Conservation (phyloP, 2,888 invertebrate genomes). For the Pollenia amentaria region DNA sequence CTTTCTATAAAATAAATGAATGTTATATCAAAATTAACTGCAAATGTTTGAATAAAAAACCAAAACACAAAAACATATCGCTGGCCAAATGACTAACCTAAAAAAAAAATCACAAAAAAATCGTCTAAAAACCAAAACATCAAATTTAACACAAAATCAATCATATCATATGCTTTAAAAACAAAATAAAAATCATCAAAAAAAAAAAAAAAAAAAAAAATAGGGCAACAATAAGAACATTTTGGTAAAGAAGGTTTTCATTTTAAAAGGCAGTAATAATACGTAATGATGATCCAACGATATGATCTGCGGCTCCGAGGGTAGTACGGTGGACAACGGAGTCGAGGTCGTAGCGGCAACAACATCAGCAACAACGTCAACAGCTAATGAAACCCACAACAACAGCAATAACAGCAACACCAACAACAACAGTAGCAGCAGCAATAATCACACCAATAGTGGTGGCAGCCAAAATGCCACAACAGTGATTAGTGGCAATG, state of each 20-base stretch:
- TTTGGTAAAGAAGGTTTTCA: constrained; percentile 85
- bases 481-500: constrained; percentile 70
- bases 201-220: constrained; percentile 22
- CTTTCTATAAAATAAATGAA: constrained; percentile 61
- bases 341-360: constrained; percentile 73
- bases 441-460: neutral
- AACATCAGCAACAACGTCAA: constrained; percentile 73
- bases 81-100: constrained; percentile 61
- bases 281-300: constrained; percentile 85
- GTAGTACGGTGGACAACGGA: constrained; percentile 71
- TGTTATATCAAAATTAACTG: constrained; percentile 61
- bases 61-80: constrained; percentile 14
- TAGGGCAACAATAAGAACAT: constrained; percentile 85
- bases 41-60: constrained; percentile 44
- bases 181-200: constrained; percentile 32
- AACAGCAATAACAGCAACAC: neutral
- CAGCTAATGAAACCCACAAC: constrained; percentile 54
- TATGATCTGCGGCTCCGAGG: constrained; percentile 83
- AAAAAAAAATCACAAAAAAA: constrained; percentile 16
- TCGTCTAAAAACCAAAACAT: constrained; percentile 7
- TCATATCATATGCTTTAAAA: constrained; percentile 47
- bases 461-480: constrained; percentile 28
- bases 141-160: constrained; percentile 54
- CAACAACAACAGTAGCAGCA: constrained; percentile 11
- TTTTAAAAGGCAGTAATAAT: constrained; percentile 85